Evolutionary conservation across 1,140 invertebrate species (phyloP).

Genomic region (Drosophila virilis): DNA sequence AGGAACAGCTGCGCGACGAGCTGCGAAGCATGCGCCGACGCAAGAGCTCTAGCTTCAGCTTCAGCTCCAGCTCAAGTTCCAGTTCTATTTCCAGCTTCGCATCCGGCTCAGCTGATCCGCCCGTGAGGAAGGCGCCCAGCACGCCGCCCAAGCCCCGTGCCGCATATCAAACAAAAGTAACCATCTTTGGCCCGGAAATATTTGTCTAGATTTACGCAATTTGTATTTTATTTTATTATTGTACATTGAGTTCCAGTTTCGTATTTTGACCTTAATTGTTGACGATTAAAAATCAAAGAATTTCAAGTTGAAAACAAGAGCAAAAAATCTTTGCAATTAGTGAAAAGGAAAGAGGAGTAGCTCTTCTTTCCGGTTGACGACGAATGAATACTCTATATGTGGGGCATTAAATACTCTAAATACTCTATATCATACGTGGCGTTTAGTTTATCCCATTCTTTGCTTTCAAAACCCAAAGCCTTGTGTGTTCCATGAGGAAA

Average conservation of each 20-base stretch:
- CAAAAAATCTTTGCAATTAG: conserved; percentile 49
- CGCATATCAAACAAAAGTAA: conserved; percentile 21
- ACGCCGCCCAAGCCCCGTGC: conserved; percentile 63
- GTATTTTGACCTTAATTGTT: conserved; percentile 64
- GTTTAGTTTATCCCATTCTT: too few species aligned
- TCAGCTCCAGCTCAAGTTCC: neutral
- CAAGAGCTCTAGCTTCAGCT: conserved; percentile 8
- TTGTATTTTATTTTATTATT: conserved; percentile 9
- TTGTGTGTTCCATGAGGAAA: too few species aligned
- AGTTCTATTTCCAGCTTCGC: neutral
- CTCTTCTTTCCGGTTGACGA: too few species aligned
- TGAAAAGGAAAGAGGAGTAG: conserved; percentile 17
- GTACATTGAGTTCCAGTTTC: conserved; percentile 17
- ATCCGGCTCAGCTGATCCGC: neutral
- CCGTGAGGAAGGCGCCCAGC: conserved; percentile 39
- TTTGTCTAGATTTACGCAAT: conserved; percentile 42
- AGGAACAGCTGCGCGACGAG: conserved; percentile 65
- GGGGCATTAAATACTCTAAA: too few species aligned
- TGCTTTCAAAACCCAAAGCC: too few species aligned
- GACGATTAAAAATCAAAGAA: conserved; percentile 76
- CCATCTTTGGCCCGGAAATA: conserved; percentile 62
- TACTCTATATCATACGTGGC: too few species aligned
- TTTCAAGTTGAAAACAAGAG: conserved; percentile 26
- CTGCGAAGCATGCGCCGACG: conserved; percentile 47
- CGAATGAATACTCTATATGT: too few species aligned